Evolutionary conservation across 2,888 invertebrate species (phyloP), one percentile per base, ranked within the genome.

Genomic region (Elmis aenea): DNA sequence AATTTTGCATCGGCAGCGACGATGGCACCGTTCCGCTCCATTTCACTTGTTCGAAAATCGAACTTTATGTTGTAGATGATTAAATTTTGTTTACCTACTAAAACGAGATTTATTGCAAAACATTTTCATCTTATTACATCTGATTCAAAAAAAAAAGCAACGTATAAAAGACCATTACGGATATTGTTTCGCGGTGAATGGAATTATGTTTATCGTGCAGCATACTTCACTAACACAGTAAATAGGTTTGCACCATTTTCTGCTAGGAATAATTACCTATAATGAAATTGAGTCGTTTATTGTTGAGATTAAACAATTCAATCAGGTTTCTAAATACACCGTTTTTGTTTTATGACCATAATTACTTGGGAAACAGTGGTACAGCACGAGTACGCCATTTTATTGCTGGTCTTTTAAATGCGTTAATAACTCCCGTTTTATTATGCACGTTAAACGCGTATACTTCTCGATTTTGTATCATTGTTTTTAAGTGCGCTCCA

Each of bases 351-450:
- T 42, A 46, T 36, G 33, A 41, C 46, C 38, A 40, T 43, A 46
- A 46, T 46, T 46, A 46, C 46, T 36, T 35, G 41, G 36, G 36
- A 39, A 41, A 35, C 33, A 41, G 41, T 33, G 24, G 41, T 37
- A 35, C 36, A 41, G 38, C 27, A 40, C 33, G 34, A 42, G 42
- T 36, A 45, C 38, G 35, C 38, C 35, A 44, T 46, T 49, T 48
- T 48, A 47, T 40, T 38, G 38, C 45, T 41, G 43, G 38, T 39
- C 41, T 44, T 48, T 48, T 46, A 50, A 50, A 50, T 44, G 46
- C 46, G 46, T 47, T 49, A 42, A 42, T 44, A 43, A 47, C 38
- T 47, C 28, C 27, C 36, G 37, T 43, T 47, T 46, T 47, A 47
- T 42, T 39, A 25, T 33, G 35, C 27, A 27, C 37, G 46, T 40